A percentile compares a stretch with the other conserved stretches of the same genome.
Evolutionary conservation across 2,797 vertebrate species (phyloP).

Genomic region (Diplodus puntazzo): DNA sequence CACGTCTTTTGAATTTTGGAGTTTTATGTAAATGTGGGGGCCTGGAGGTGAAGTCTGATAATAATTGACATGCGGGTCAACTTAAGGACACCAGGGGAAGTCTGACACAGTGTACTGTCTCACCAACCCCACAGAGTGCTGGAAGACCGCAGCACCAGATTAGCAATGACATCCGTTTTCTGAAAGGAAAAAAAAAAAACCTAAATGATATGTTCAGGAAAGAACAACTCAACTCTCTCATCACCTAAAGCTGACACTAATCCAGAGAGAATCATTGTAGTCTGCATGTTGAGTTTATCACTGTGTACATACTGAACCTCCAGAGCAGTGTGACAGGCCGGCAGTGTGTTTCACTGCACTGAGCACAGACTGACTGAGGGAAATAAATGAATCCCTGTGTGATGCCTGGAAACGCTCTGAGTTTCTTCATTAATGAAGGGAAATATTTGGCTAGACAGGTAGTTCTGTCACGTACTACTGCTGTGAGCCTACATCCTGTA

Average conservation of each 20-base stretch:
- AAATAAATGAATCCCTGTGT: neutral
- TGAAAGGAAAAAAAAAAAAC: neutral
- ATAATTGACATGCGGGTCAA: neutral
- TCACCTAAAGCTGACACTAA: too few relatives aligned
- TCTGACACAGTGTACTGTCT: neutral
- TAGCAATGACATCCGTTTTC: too few relatives aligned
- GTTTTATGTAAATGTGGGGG: neutral
- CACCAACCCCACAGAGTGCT: too few relatives aligned
- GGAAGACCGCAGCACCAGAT: neutral
- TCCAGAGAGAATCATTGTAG: too few relatives aligned
- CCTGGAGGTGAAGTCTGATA: neutral
- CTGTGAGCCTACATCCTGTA: neutral
- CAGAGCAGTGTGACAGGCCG: neutral
- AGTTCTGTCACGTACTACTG: neutral
- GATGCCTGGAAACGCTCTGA: neutral
- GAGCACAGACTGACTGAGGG: neutral
- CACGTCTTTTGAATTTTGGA: neutral
- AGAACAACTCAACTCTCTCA: neutral
- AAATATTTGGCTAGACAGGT: slow-evolving; percentile 11
- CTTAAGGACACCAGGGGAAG: neutral
- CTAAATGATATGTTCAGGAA: neutral
- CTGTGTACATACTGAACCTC: neutral
- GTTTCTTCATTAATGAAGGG: neutral
- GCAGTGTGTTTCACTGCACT: neutral
- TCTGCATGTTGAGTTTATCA: too few relatives aligned